Evolutionary conservation across 2,888 invertebrate genomes (phyloP), one percentile per base, ranked within the genome.

Genomic region (Oscheius onirici): DNA sequence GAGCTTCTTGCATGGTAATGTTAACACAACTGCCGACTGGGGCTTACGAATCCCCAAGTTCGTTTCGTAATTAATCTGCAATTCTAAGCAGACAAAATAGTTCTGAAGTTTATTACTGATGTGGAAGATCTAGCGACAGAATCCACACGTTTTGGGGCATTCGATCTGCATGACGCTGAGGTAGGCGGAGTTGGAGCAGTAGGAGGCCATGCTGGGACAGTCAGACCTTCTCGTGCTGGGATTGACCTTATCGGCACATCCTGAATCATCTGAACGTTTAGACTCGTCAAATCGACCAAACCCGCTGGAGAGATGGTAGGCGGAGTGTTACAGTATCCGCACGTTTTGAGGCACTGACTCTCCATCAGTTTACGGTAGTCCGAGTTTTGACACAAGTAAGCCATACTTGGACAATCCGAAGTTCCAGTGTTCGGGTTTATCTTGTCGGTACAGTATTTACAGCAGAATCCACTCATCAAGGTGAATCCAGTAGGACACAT

Each of bases 381-480:
- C 13, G 52, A 52, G 5, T 52, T 17, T 17, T 13, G 1, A 17
- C 52, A 52, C 3, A n/a, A 52, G 2, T 13, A 13, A 3, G 52
- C 26, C 13, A 22, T 22, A 2, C 5, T 52, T n/a, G 13, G 13
- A 17, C 52, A 52, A 17, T 52, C 52, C 13, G 52, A 52, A n/a
- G 13, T 22, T 17, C 49, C 49, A 20, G 49, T 34, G 34, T 8
- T 34, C 5, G 34, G 34, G 8, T 34, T 34, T 3, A 34, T 8
- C 34, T 34, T 34, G 8, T 34, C 34, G 5, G 3, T 3, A 34
- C 34, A 34, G 34, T 75, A 73, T 13, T 79, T 63, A 69, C 86
- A 86, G 79, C 86, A 86, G 41, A 83, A 75, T 63, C 83, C 83
- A 60, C 81, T 81, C 61, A 76, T 78, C 61, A 84, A 81, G 1